Conservation (phyloP, 2,113 vertebrate species). For the Leuciscus idus region DNA sequence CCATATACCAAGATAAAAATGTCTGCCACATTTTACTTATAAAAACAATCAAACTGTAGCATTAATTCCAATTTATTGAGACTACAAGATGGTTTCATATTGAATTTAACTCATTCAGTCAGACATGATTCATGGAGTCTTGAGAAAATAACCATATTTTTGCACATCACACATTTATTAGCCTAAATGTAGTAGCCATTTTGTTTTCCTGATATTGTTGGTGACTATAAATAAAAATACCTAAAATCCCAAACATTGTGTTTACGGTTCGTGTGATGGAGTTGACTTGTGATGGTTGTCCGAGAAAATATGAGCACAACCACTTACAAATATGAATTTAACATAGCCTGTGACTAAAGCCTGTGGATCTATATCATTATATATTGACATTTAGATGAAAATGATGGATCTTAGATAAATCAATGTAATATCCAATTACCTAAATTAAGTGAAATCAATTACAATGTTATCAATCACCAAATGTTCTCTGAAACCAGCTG, state of each 20-base stretch:
- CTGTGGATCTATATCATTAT: too few relatives aligned
- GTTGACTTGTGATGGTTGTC: neutral
- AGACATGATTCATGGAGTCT: neutral
- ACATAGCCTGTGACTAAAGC: too few relatives aligned
- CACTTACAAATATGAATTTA: neutral
- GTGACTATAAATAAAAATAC: neutral
- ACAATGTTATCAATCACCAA: neutral
- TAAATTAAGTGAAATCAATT: neutral
- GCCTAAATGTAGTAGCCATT: neutral
- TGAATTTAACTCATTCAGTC: neutral
- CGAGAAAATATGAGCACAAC: neutral
- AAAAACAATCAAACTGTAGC: neutral
- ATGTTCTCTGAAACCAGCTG: neutral
- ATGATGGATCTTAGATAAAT: neutral
- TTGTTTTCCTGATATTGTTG: neutral
- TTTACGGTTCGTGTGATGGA: neutral
- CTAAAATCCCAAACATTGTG: neutral
- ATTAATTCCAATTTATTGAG: neutral
- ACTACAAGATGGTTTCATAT: neutral
- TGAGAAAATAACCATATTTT: neutral
- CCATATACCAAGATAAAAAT: neutral
- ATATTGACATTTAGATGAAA: neutral
- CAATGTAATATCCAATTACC: neutral
- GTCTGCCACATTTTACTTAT: neutral
- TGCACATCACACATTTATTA: neutral